These are phyloP conservation scores for Calameuta idolon DNA, from an alignment of 2,888 invertebrate species.

Conservation along the genomic window DNA sequence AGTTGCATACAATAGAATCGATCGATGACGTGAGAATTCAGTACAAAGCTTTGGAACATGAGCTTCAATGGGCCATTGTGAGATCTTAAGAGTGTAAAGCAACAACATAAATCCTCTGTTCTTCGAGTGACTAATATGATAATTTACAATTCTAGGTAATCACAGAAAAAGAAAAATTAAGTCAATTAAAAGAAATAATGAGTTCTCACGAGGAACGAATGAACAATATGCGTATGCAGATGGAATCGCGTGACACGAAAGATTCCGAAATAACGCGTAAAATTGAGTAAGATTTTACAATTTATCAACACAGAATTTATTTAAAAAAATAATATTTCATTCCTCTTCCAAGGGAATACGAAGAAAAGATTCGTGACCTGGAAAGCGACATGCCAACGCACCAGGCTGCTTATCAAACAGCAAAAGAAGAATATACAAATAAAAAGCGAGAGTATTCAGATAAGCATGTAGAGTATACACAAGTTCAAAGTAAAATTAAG, in stretches of 20 bases:
- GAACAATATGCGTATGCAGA: slow-evolving; percentile 36
- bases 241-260: slow-evolving; percentile 40
- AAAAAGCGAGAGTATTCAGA: slow-evolving; percentile 33
- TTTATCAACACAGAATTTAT: slow-evolving; percentile 17
- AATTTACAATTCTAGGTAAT: slow-evolving; percentile 30
- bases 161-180: slow-evolving; percentile 58
- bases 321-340: slow-evolving; percentile 26
- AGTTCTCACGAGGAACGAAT: slow-evolving; percentile 59
- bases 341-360: slow-evolving; percentile 34
- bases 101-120: not conserved
- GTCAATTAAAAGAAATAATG: slow-evolving; percentile 62
- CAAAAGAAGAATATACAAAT: slow-evolving; percentile 30
- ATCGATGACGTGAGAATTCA: slow-evolving; percentile 70
- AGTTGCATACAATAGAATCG: slow-evolving; percentile 71
- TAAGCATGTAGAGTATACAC: slow-evolving; percentile 41
- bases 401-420: slow-evolving; percentile 28
- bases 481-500: slow-evolving; percentile 46
- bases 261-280: slow-evolving; percentile 48
- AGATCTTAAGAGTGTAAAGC: slow-evolving; percentile 14
- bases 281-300: slow-evolving; percentile 66
- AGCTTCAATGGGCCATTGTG: slow-evolving; percentile 70
- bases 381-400: slow-evolving; percentile 29
- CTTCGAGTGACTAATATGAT: not conserved
- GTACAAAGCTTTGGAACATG: slow-evolving; percentile 69
- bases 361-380: slow-evolving; percentile 36